Base-by-base conservation (phyloP, 2,888 invertebrate genomes). In the Mallateleia sp. region DNA sequence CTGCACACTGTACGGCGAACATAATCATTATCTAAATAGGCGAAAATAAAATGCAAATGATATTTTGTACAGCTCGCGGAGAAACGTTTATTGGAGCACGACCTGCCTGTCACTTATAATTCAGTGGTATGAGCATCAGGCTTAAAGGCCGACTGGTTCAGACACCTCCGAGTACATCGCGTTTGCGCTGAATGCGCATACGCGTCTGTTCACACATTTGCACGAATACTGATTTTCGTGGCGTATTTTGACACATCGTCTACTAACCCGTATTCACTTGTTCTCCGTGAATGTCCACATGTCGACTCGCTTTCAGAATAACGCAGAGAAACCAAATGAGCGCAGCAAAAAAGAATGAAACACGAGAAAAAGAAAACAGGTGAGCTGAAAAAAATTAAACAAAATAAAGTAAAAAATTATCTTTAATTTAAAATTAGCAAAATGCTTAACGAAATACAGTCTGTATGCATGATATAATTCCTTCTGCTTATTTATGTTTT, bases 181-280 rank as follows among this genome's bases (percentile, higher is more conserved):
- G 34, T 22, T 20, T 15, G 15, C 28, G 4, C 24, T 60, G 32
- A 74, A 64, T 69, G 69, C 75, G 71, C 52, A 67, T 62, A 64
- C 69, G 74, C 67, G 71, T 50, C 50, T 52, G 75, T 78, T 83
- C 77, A 66, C 83, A 84, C 67, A 77, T 83, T 84, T 54, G 54
- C 75, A 42, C 67, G 71, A 56, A 64, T 81, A 72, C 84, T 81
- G 80, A 84, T 87, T 84, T 72, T 69, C 79, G 79, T 74, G 78
- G 69, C 54, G 74, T 82, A 87, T 82, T 87, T 79, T 87, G 87
- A 82, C 83, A 80, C 80, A 83, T 69, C 77, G 67, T 86, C 67
- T 66, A 71, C 66, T 80, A 81, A 81, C 72, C 56, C 82, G 78
- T 78, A 87, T 81, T 87, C 82, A 56, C 78, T 82, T 87, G 82